These are phyloP conservation scores for Prionailurus viverrinus DNA, from an alignment of 2,113 vertebrate genomes.

Conservation along the genomic window DNA sequence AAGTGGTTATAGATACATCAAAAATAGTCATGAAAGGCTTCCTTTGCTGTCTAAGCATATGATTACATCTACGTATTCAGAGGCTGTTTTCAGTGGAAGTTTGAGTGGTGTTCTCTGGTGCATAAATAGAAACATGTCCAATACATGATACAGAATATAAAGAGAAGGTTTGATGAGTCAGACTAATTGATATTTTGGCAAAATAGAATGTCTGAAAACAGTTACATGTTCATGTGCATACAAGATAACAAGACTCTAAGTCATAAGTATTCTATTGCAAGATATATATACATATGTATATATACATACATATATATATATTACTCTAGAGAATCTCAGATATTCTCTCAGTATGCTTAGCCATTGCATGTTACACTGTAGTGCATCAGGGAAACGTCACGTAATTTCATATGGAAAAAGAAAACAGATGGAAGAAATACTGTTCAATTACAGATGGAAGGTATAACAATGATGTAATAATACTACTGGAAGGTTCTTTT, in stretches of 20 bases:
- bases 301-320: not conserved
- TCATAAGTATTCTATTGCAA: not conserved
- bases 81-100: slow-evolving; percentile 77
- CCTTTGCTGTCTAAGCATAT: slow-evolving; percentile 65
- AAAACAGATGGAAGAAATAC: not conserved
- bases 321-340: slow-evolving; percentile 2
- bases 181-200: slow-evolving; percentile 71
- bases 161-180: slow-evolving; percentile 59
- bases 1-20: slow-evolving; percentile 81
- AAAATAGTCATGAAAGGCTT: slow-evolving; percentile 84
- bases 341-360: slow-evolving; percentile 32
- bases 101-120: slow-evolving; percentile 56
- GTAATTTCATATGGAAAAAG: slow-evolving; percentile 45
- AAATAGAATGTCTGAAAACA: slow-evolving; percentile 58
- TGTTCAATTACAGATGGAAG: not conserved
- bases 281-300: not conserved
- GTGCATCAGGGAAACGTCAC: not conserved
- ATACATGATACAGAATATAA: slow-evolving; percentile 52
- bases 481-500: not conserved
- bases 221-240: not conserved
- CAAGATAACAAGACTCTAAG: slow-evolving; percentile 30
- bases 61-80: slow-evolving; percentile 77
- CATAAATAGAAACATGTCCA: slow-evolving; percentile 74
- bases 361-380: not conserved
- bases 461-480: not conserved